phyloP scores from a whole-genome alignment of 2,113 vertebrate species.

The Scophthalmus maximus region DNA sequence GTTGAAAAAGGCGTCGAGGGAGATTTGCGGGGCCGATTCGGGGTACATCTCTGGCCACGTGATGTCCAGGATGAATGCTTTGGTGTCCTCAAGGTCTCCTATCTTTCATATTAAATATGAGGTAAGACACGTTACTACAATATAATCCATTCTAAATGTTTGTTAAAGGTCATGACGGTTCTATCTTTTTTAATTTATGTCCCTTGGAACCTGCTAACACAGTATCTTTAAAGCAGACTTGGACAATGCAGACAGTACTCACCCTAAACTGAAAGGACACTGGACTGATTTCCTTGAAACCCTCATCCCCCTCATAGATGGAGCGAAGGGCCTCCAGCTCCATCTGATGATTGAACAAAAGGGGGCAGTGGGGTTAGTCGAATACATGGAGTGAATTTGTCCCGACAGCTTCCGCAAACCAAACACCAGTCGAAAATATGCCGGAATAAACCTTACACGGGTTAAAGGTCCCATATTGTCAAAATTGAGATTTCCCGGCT shows the following conservation, averaged over 20 bases:
- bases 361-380: background rate
- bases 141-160: background rate
- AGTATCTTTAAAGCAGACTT: background rate
- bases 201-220: background rate
- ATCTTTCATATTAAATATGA: conserved; percentile 80
- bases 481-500: too few species aligned
- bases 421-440: background rate
- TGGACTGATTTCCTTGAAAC: conserved; percentile 93
- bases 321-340: conserved; percentile 96
- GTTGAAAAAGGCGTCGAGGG: conserved; percentile 96
- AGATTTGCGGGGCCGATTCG: conserved; percentile 90
- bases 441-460: too few species aligned
- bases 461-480: too few species aligned
- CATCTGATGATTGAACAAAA: conserved; percentile 84
- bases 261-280: conserved; percentile 96
- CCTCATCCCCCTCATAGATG: conserved; percentile 95
- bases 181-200: background rate
- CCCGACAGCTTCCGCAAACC: background rate
- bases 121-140: background rate
- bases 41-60: conserved; percentile 95
- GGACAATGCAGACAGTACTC: conserved; percentile 55
- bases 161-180: background rate
- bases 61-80: conserved; percentile 93
- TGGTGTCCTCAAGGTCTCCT: conserved; percentile 91
- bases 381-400: background rate